Base-by-base conservation (phyloP, 1,140 invertebrate species). In the Lethrus apterus region DNA sequence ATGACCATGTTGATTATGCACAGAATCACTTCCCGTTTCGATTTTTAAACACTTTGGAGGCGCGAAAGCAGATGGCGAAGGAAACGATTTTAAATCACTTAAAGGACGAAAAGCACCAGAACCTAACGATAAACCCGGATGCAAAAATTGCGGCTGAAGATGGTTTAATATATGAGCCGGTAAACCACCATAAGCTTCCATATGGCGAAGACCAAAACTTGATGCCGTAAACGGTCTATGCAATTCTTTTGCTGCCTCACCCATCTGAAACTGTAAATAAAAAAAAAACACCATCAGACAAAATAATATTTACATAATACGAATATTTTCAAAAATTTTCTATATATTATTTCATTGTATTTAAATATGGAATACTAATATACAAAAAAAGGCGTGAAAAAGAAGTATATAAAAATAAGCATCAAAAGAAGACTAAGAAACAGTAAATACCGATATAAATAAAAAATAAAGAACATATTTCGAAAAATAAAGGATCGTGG, bases 101-200 rank as follows among this genome's bases (percentile, higher is more conserved):
- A 64, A 50, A 11, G 63, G 62, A 11, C 66, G 55, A 48, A 67
- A 66, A 1, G 64, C 61, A 9, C 64, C 58, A 2, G 65, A 62
- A 44, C 62, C 61, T 36, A 70, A 54, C 10, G 66, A 64, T 24
- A 64, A 56, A 31, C 56, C 68, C 38, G 60, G 71, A 55, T 55
- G 73, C 45, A 63, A 63, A 50, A 75, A 75, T 49, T 72, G 72
- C 38, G 70, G 70, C 49, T 73, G 72, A 19, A 74, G 55, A 51
- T 71, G 69, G 49, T 74, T 73, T 20, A 75, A 55, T 14, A 74
- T 63, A 48, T 72, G 71, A 9, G 71, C 70, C n/a, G 72, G 71
- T 4, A 75, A 56, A 10, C 70, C 67, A 11, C 69, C 60, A 51
- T 74, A 75, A n/a, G 70, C 69, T 48, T 75, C 74, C 67, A 73